Evolutionary conservation across 1,140 invertebrate species (phyloP).

Genomic region (Eumaeus atala): DNA sequence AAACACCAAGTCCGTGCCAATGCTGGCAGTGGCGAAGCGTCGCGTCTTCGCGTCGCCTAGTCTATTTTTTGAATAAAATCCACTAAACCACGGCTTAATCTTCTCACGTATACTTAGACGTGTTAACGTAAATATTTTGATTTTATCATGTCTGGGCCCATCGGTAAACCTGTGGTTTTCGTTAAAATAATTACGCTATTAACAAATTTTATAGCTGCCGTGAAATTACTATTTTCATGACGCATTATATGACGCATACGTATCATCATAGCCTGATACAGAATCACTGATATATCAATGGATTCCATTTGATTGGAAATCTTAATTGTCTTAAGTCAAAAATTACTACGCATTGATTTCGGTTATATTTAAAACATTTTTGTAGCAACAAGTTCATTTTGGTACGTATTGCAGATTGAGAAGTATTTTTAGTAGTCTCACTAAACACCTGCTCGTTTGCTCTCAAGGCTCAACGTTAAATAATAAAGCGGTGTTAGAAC

Average conservation of each 20-base stretch:
- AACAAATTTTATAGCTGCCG: not conserved
- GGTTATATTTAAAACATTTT: too few species aligned
- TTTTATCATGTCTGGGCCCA: too few species aligned
- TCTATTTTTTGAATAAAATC: conserved; percentile 50
- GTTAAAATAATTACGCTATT: not conserved
- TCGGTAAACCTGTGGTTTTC: not conserved
- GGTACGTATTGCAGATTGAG: too few species aligned
- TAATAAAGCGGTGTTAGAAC: too few species aligned
- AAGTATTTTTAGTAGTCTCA: too few species aligned
- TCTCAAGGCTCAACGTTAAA: too few species aligned
- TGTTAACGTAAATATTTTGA: conserved; percentile 11
- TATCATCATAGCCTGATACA: too few species aligned
- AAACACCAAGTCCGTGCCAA: conserved; percentile 61
- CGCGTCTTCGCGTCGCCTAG: conserved; percentile 45
- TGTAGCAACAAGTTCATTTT: not conserved
- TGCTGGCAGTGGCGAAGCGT: conserved; percentile 48
- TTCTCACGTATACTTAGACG: not conserved
- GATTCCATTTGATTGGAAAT: too few species aligned
- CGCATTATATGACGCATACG: not conserved
- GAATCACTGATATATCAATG: too few species aligned
- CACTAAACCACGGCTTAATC: conserved; percentile 13
- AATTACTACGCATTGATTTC: too few species aligned
- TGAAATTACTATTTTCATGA: not conserved
- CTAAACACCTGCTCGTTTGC: too few species aligned
- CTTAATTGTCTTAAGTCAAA: too few species aligned